Evolutionary conservation across 2,113 vertebrate species (phyloP).

Genomic region (Pavo muticus): DNA sequence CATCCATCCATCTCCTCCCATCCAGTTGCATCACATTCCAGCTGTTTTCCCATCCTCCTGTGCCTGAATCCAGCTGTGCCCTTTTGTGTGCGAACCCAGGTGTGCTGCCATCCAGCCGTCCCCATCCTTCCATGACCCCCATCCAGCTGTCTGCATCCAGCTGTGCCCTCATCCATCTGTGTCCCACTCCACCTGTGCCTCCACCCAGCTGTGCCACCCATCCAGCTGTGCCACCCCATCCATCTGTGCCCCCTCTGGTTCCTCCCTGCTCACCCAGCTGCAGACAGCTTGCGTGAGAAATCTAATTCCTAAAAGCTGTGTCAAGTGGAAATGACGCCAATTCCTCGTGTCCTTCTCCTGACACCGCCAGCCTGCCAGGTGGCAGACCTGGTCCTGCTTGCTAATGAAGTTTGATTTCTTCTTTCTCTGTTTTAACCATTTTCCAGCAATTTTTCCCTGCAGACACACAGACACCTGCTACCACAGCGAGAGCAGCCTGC

Average conservation of each 20-base stretch:
- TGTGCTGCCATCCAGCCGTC: no score
- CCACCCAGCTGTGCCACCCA: no score
- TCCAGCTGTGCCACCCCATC: no score
- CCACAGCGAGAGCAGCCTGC: background rate
- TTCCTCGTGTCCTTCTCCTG: background rate
- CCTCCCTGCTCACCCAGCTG: accelerated
- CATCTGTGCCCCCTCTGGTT: background rate
- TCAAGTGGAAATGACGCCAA: background rate
- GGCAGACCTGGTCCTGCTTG: background rate
- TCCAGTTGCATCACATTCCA: no score
- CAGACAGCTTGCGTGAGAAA: background rate
- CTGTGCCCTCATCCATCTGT: no score
- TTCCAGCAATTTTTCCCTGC: background rate
- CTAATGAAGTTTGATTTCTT: background rate
- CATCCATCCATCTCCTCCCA: no score
- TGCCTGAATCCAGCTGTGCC: no score
- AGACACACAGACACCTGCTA: background rate
- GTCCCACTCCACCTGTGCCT: no score
- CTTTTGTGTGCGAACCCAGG: no score
- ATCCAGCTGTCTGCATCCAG: no score
- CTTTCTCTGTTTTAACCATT: background rate
- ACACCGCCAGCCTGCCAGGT: background rate
- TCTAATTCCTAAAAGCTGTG: background rate
- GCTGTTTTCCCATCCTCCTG: no score
- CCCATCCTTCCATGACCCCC: no score